Evolutionary conservation across 2,888 invertebrate species (phyloP).

Genomic region (Cremastobaeus sp.): DNA sequence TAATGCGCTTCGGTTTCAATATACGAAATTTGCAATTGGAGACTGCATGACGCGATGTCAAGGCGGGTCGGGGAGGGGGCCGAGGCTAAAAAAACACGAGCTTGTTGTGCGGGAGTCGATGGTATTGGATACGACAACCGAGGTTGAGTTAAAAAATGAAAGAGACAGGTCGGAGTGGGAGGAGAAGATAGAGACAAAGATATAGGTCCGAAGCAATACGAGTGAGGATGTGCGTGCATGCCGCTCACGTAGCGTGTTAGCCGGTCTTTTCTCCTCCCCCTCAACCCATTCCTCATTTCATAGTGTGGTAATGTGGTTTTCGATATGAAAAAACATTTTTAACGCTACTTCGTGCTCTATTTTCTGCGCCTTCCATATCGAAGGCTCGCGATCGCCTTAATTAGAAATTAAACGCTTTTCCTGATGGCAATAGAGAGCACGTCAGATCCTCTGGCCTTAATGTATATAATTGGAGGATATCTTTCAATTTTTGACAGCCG

Average conservation of each 20-base stretch:
- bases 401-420: too few relatives aligned
- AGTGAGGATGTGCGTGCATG: slow-evolving; percentile 74
- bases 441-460: too few relatives aligned
- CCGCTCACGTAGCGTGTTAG: slow-evolving; percentile 75
- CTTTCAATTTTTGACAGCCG: too few relatives aligned
- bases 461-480: too few relatives aligned
- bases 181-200: slow-evolving; percentile 55
- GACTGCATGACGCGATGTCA: slow-evolving; percentile 19
- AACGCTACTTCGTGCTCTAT: too few relatives aligned
- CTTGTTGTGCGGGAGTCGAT: slow-evolving; percentile 56
- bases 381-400: too few relatives aligned
- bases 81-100: slow-evolving; percentile 14
- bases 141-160: slow-evolving; percentile 49
- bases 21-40: slow-evolving; percentile 17
- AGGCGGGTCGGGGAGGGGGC: background rate
- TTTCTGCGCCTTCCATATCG: too few relatives aligned
- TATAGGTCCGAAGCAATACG: slow-evolving; percentile 47
- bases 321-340: too few relatives aligned
- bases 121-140: slow-evolving; percentile 48
- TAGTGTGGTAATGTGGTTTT: slow-evolving; percentile 19
- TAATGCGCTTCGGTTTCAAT: slow-evolving; percentile 14
- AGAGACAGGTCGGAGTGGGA: slow-evolving; percentile 34
- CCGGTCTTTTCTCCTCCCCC: slow-evolving; percentile 58
- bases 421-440: too few relatives aligned
- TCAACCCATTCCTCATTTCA: slow-evolving; percentile 53